Percentiles rank a stretch among this genome's conserved stretches.
Evolutionary conservation across 2,888 invertebrate genomes (phyloP).

Genomic region (Lasioglossum leucozonium): DNA sequence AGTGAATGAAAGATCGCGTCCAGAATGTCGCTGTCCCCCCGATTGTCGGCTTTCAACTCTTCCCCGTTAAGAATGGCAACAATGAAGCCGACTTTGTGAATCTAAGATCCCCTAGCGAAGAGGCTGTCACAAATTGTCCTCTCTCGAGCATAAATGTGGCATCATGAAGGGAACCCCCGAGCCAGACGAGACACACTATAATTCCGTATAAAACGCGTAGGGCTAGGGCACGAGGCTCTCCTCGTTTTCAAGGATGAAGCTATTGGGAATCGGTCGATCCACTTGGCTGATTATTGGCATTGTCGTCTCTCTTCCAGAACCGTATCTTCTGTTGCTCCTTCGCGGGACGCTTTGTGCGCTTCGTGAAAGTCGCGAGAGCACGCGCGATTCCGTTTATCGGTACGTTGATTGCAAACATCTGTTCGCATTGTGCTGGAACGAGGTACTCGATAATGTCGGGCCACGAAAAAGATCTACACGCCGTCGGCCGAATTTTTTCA

Average conservation of each 20-base stretch:
- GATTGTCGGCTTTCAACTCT: conserved; percentile 39
- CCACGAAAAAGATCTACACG: background rate
- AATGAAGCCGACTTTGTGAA: conserved; percentile 58
- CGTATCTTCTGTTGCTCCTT: conserved; percentile 26
- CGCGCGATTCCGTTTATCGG: background rate
- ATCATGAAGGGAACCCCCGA: conserved; percentile 39
- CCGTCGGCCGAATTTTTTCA: background rate
- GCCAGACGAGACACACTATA: conserved; percentile 45
- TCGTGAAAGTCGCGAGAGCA: conserved; percentile 6
- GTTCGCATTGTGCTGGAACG: background rate
- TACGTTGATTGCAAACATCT: conserved; percentile 13
- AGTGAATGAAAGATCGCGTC: background rate
- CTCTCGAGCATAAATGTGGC: conserved; percentile 65
- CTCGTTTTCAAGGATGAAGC: conserved; percentile 73
- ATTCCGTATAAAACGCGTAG: conserved; percentile 53
- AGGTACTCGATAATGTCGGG: background rate
- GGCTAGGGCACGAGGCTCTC: conserved; percentile 40
- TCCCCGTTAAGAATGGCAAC: conserved; percentile 43
- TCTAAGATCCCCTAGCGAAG: conserved; percentile 47
- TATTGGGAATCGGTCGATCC: conserved; percentile 76
- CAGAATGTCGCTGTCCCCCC: conserved; percentile 8
- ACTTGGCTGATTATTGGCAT: conserved; percentile 83
- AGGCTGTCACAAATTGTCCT: conserved; percentile 62
- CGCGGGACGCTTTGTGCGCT: background rate
- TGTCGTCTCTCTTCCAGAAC: conserved; percentile 76